Evolutionary conservation across 2,888 invertebrate genomes (phyloP).

Genomic region (Leptogaster cylindrica): DNA sequence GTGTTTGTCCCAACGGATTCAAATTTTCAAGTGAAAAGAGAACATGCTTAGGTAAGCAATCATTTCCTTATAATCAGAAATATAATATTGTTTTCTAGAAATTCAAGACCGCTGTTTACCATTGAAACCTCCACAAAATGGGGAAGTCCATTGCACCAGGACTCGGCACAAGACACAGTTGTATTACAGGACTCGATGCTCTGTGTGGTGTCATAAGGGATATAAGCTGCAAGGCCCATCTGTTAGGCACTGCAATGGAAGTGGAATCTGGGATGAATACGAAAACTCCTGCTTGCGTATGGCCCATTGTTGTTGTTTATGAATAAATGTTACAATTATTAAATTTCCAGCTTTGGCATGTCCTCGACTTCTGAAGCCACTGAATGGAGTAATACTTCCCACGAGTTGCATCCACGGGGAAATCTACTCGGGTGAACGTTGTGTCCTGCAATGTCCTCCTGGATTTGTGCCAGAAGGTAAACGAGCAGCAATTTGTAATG

Average conservation of each 20-base stretch:
- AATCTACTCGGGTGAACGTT: conserved; percentile 62
- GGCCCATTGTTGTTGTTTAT: background rate
- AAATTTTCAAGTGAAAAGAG: conserved; percentile 53
- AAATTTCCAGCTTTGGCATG: conserved; percentile 62
- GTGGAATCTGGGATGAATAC: conserved; percentile 64
- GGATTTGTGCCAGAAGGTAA: conserved; percentile 61
- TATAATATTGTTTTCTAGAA: conserved; percentile 45
- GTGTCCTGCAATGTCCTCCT: conserved; percentile 62
- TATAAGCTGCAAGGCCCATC: conserved; percentile 65
- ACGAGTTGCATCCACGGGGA: conserved; percentile 63
- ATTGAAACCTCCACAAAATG: conserved; percentile 56
- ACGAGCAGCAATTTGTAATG: conserved; percentile 56
- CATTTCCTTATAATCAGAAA: background rate
- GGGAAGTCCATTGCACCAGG: conserved; percentile 57
- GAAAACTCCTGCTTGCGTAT: conserved; percentile 65
- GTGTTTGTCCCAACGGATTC: conserved; percentile 63
- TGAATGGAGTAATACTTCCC: conserved; percentile 65
- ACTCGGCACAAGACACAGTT: conserved; percentile 58
- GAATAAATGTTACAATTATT: conserved; percentile 1
- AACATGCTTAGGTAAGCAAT: conserved; percentile 47
- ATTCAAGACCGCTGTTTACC: conserved; percentile 56
- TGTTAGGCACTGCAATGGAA: conserved; percentile 63
- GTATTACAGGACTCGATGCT: conserved; percentile 59
- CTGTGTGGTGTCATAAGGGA: conserved; percentile 61
- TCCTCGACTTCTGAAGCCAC: conserved; percentile 62